A percentile compares a stretch with the other conserved stretches of the same genome.
These are phyloP conservation scores for Zeus faber DNA, from an alignment of 2,113 vertebrate genomes.

Conservation along the genomic window DNA sequence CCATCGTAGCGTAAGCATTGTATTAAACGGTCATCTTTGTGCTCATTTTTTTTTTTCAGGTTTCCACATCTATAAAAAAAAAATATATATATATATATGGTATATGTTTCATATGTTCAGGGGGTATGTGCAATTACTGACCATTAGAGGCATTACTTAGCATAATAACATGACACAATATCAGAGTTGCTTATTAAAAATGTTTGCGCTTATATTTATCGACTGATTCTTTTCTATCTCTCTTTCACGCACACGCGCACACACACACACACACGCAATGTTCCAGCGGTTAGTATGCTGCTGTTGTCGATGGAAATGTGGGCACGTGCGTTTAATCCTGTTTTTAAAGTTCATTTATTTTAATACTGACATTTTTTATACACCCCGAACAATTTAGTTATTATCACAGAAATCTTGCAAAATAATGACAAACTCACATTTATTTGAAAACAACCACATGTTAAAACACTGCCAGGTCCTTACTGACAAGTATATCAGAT, in stretches of 20 bases:
- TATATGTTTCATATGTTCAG: constrained; percentile 14
- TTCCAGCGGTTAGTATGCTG: background rate
- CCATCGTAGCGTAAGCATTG: constrained; percentile 45
- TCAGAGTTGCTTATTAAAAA: background rate
- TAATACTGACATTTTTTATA: no score
- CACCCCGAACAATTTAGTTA: no score
- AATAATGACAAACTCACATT: no score
- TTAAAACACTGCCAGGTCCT: no score
- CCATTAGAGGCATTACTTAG: background rate
- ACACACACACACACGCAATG: background rate
- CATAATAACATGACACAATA: background rate
- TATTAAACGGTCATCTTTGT: constrained; percentile 36
- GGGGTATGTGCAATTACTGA: background rate
- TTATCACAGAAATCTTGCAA: no score
- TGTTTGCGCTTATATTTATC: background rate
- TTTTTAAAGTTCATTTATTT: no score
- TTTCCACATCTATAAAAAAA: constrained; percentile 43
- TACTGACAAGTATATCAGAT: no score
- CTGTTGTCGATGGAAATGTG: background rate
- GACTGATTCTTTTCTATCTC: background rate
- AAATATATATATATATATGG: constrained; percentile 35
- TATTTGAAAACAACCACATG: no score
- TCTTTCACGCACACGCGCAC: background rate
- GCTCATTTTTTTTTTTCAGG: constrained; percentile 37
- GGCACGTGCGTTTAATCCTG: no score